These are phyloP conservation scores for Acleris emargana DNA, from an alignment of 2,888 invertebrate genomes.

Conservation along the genomic window DNA sequence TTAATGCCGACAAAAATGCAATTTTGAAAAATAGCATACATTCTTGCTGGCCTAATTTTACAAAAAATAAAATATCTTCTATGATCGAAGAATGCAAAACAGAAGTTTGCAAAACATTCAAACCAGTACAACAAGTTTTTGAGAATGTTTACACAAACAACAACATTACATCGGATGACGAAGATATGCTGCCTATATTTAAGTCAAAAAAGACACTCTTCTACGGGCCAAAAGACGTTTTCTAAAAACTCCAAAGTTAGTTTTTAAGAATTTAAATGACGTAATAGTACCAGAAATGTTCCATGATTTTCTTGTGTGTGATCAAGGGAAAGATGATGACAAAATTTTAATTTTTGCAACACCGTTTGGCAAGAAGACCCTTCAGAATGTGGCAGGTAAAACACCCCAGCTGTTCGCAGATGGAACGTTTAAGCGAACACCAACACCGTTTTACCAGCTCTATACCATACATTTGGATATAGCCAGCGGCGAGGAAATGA, in stretches of 20 bases:
- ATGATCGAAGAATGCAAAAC: conserved; percentile 15
- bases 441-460: conserved; percentile 17
- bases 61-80: background rate
- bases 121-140: conserved; percentile 15
- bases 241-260: conserved; percentile 17
- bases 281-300: background rate
- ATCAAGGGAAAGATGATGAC: background rate
- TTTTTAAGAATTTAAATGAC: conserved; percentile 11
- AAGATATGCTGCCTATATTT: conserved; percentile 18
- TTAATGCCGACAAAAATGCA: no score
- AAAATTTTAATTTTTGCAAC: conserved; percentile 4
- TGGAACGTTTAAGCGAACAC: conserved; percentile 17
- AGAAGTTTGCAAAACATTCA: conserved; percentile 14
- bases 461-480: conserved; percentile 4
- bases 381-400: conserved; percentile 6
- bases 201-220: conserved; percentile 18
- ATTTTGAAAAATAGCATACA: no score
- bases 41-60: no score
- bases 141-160: conserved; percentile 18
- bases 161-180: conserved; percentile 21
- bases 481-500: background rate
- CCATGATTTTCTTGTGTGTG: background rate
- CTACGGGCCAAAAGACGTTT: conserved; percentile 21
- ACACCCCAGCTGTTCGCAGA: conserved; percentile 4
- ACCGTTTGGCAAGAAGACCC: background rate